A percentile compares a stretch with the other conserved stretches of the same genome.
Conservation (phyloP, 1,140 invertebrate species). For the Leptinotarsa undecemlineata region DNA sequence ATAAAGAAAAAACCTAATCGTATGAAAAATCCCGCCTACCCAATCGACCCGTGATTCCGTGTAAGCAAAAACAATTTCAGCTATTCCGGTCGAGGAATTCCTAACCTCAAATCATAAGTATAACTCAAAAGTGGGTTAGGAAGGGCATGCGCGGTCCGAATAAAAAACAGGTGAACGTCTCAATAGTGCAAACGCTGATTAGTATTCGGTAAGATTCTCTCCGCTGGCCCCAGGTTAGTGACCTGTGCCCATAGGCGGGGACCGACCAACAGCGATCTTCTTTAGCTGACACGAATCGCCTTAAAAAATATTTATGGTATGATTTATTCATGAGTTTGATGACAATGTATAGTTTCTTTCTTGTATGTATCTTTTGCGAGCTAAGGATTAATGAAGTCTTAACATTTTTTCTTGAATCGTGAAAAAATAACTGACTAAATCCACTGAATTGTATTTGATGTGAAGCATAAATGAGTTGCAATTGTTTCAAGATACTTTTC, state of each 20-base stretch:
- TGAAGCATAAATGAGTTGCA: too few relatives aligned
- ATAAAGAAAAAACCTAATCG: too few relatives aligned
- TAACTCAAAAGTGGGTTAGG: constrained; percentile 33
- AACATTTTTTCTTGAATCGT: too few relatives aligned
- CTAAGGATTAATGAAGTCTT: too few relatives aligned
- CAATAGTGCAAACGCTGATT: constrained; percentile 8
- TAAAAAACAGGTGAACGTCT: constrained; percentile 27
- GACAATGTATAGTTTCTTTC: background rate
- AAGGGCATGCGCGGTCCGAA: constrained; percentile 34
- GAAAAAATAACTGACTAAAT: too few relatives aligned
- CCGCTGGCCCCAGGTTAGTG: background rate
- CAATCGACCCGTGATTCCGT: background rate
- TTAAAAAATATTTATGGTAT: background rate
- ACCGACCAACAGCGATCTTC: constrained; percentile 8
- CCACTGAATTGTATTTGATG: too few relatives aligned
- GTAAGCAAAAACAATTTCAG: background rate
- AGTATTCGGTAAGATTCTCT: constrained; percentile 24
- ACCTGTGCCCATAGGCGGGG: background rate
- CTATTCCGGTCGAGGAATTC: background rate
- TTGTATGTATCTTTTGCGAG: too few relatives aligned
- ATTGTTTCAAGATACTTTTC: too few relatives aligned
- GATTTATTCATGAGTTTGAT: background rate
- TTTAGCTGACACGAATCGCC: background rate
- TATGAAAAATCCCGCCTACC: too few relatives aligned
- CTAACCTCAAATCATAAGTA: constrained; percentile 16